Conservation (phyloP, 2,888 invertebrate genomes). For the Diachrysia chrysitis region DNA sequence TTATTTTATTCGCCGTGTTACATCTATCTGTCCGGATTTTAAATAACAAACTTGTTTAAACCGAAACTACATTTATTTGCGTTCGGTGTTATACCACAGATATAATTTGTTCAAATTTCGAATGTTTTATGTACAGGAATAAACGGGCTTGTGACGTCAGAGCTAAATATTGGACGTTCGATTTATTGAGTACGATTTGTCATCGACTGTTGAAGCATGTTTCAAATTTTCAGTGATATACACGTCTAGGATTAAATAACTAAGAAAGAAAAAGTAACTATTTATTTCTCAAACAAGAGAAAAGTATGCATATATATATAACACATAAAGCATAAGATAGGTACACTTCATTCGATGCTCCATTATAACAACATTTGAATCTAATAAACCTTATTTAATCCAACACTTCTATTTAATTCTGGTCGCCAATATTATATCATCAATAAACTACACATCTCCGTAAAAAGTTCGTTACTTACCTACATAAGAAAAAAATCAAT, state of each 20-base stretch:
- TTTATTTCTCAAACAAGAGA: no score
- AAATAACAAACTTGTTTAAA: constrained; percentile 62
- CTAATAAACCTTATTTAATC: no score
- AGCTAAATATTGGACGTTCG: not conserved
- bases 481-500: not conserved
- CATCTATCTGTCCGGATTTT: constrained; percentile 74
- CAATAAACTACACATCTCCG: no score
- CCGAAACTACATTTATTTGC: constrained; percentile 53
- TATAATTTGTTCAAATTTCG: constrained; percentile 26
- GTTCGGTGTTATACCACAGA: constrained; percentile 26
- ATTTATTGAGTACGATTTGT: not conserved
- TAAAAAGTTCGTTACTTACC: no score
- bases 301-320: no score
- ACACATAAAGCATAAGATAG: no score
- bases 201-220: not conserved
- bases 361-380: no score
- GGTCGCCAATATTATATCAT: no score
- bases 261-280: no score
- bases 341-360: no score
- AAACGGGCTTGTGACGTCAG: constrained; percentile 16
- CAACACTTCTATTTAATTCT: no score
- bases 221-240: not conserved
- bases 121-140: constrained; percentile 14
- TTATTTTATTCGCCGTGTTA: constrained; percentile 76
- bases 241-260: no score